Percentiles rank a stretch among this genome's conserved stretches.
phyloP scores from a whole-genome alignment of 2,797 vertebrate species.

The Diplodus puntazzo region DNA sequence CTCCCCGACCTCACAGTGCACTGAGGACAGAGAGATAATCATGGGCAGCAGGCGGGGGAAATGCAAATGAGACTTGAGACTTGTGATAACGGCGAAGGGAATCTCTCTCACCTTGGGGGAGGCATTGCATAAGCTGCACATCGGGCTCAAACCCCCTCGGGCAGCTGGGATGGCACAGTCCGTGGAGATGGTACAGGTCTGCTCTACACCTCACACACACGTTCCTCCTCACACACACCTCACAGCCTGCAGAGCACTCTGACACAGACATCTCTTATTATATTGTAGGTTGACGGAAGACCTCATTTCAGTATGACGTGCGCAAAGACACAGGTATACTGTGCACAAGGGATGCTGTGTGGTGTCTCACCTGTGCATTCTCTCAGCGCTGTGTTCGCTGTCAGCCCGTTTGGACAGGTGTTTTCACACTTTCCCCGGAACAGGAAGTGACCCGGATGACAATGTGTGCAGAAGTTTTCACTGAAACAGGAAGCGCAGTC shows the following conservation, averaged over 20 bases:
- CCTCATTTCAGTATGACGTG: background rate
- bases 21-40: conserved; percentile 38
- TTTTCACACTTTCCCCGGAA: conserved; percentile 71
- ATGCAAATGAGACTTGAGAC: background rate
- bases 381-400: conserved; percentile 44
- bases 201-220: conserved; percentile 90
- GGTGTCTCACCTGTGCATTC: conserved; percentile 72
- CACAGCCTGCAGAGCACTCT: conserved; percentile 93
- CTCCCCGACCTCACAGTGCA: conserved; percentile 67
- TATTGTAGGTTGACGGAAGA: background rate
- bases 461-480: conserved; percentile 77
- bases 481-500: conserved; percentile 76
- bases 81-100: background rate
- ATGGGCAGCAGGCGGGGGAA: background rate
- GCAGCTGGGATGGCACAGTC: conserved; percentile 90
- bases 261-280: conserved; percentile 50
- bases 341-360: background rate
- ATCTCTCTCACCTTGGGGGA: conserved; percentile 84
- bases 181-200: conserved; percentile 88
- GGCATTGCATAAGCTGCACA: conserved; percentile 90
- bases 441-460: conserved; percentile 69
- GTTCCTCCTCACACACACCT: conserved; percentile 90
- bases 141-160: conserved; percentile 88
- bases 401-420: conserved; percentile 71
- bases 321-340: too few species aligned